phyloP scores from a whole-genome alignment of 2,888 invertebrate genomes.

The Melipona beecheii region DNA sequence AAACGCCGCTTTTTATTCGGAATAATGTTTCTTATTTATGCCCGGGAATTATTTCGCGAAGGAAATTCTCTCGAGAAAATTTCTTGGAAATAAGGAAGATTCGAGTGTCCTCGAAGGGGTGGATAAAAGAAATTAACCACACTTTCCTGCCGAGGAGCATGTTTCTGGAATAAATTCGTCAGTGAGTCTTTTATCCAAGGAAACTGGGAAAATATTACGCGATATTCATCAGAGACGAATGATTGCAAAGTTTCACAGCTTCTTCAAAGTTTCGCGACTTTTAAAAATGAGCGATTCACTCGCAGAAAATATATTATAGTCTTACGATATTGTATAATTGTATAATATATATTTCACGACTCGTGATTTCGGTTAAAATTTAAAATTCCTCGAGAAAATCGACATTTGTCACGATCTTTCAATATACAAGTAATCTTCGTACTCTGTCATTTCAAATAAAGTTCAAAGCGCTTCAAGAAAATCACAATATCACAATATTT shows the following conservation, averaged over 20 bases:
- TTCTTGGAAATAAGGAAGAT: background rate
- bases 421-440: no score
- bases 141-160: background rate
- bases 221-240: background rate
- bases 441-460: no score
- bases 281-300: background rate
- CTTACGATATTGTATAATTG: no score
- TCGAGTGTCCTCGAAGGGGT: background rate
- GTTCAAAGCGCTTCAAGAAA: no score
- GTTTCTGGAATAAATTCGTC: background rate
- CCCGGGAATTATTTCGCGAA: background rate
- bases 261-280: no score
- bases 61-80: background rate
- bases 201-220: background rate
- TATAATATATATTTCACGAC: no score
- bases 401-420: no score
- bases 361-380: no score
- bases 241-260: background rate
- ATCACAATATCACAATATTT: no score
- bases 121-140: background rate
- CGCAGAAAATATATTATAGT: no score
- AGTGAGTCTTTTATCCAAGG: background rate
- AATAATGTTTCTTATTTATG: slow-evolving; percentile 1
- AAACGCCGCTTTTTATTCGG: background rate
- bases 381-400: no score